Evolutionary conservation across 2,888 invertebrate genomes (phyloP).

Genomic region (Heteropelma amictum): DNA sequence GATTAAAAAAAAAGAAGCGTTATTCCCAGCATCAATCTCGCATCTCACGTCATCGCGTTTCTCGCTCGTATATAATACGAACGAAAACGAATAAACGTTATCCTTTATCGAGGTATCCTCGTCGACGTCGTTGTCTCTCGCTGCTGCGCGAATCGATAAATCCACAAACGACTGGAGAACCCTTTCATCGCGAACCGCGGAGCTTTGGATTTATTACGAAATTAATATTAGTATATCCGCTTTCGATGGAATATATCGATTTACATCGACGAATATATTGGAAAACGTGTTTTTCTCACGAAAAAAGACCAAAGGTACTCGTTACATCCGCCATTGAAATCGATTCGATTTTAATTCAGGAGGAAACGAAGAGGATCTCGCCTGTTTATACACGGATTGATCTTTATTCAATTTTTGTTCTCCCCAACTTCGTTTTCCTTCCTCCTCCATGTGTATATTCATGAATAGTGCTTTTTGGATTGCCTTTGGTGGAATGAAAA

Average conservation of each 20-base stretch:
- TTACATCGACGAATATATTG: neutral
- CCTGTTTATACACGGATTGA: neutral
- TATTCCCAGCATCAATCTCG: too few species aligned
- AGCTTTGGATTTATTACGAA: slow-evolving; percentile 65
- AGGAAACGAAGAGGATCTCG: too few species aligned
- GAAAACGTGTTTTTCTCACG: neutral
- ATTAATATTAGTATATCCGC: slow-evolving; percentile 68
- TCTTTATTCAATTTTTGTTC: slow-evolving; percentile 6
- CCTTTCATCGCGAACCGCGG: slow-evolving; percentile 48
- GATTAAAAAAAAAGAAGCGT: too few species aligned
- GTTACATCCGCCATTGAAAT: too few species aligned
- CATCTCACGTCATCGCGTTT: slow-evolving; percentile 13
- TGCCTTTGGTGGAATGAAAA: slow-evolving; percentile 10
- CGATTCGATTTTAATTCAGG: too few species aligned
- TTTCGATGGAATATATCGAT: slow-evolving; percentile 56
- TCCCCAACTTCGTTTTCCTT: neutral
- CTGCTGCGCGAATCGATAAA: slow-evolving; percentile 69
- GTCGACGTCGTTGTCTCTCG: slow-evolving; percentile 67
- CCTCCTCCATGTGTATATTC: neutral
- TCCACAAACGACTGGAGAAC: slow-evolving; percentile 48
- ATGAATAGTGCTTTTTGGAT: neutral
- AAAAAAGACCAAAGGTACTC: neutral
- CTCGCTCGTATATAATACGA: neutral
- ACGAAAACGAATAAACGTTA: slow-evolving; percentile 11
- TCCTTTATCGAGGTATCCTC: slow-evolving; percentile 73